Percentiles rank a stretch among this genome's conserved stretches.
Evolutionary conservation across 2,797 vertebrate species (phyloP).

Genomic region (Aratinga solstitialis): DNA sequence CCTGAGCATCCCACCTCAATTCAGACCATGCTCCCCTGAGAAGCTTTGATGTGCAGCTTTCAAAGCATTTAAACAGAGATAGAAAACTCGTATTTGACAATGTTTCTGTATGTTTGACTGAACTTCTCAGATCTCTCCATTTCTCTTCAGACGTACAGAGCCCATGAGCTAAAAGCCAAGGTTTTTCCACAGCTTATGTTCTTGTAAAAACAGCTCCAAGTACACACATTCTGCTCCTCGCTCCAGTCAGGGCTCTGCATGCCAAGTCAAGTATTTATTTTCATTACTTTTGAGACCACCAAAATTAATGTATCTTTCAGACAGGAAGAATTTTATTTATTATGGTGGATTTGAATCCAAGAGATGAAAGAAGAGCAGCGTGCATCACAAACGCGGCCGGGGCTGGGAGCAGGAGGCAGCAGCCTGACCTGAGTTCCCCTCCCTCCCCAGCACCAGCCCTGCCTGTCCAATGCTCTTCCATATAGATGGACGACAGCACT

Average conservation of each 20-base stretch:
- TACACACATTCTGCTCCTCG: conserved; percentile 70
- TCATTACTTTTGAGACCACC: conserved; percentile 76
- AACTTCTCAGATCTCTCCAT: conserved; percentile 35
- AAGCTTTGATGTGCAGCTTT: neutral
- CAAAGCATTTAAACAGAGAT: neutral
- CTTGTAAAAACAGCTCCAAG: conserved; percentile 74
- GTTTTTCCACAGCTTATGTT: conserved; percentile 72
- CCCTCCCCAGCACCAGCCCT: neutral
- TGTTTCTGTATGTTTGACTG: conserved; percentile 41
- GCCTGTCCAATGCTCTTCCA: neutral
- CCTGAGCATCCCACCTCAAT: neutral
- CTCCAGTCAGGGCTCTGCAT: conserved; percentile 54
- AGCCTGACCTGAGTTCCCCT: neutral
- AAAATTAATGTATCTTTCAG: conserved; percentile 78
- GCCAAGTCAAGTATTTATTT: conserved; percentile 77
- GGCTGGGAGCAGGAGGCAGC: neutral
- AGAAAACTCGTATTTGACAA: neutral
- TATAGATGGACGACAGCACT: neutral
- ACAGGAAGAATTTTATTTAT: conserved; percentile 79
- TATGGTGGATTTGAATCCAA: conserved; percentile 72
- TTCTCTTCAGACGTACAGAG: neutral
- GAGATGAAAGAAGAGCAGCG: conserved; percentile 70
- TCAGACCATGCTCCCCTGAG: neutral
- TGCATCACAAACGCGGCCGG: neutral
- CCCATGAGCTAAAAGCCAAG: conserved; percentile 25